Percentiles rank a stretch among this genome's conserved stretches.
Evolutionary conservation across 2,888 invertebrate species (phyloP).

Genomic region (Napeogenes inachia): DNA sequence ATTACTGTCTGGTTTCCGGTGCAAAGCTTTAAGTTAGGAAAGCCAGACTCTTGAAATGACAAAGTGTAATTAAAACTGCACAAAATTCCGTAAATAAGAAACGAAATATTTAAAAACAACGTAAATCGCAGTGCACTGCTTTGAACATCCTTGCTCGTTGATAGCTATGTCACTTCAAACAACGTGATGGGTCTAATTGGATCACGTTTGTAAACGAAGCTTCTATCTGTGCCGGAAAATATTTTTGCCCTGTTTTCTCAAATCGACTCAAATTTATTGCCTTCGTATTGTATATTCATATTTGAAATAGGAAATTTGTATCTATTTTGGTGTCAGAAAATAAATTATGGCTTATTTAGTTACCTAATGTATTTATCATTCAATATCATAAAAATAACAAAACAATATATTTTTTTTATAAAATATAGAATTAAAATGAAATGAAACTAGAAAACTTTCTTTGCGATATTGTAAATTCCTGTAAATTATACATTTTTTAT

Average conservation of each 20-base stretch:
- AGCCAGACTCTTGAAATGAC: no score
- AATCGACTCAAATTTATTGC: constrained; percentile 1
- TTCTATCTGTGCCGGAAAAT: constrained; percentile 7
- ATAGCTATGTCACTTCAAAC: constrained; percentile 4
- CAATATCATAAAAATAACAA: no score
- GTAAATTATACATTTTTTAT: constrained; percentile 34
- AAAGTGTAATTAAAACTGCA: no score
- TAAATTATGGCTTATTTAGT: no score
- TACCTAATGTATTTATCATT: no score
- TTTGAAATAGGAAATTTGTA: no score
- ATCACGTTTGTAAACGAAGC: constrained; percentile 14
- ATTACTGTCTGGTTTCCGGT: no score
- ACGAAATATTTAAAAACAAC: background rate
- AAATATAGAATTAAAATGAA: no score
- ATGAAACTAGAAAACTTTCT: background rate
- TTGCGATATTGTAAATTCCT: constrained; percentile 47
- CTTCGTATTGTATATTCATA: background rate
- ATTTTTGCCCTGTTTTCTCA: background rate
- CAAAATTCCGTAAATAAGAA: background rate
- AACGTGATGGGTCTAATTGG: constrained; percentile 12
- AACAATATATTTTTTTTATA: no score
- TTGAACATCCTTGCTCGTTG: background rate
- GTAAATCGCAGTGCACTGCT: background rate
- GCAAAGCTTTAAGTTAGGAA: no score
- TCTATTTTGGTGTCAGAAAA: no score